Evolutionary conservation across 2,113 vertebrate species (phyloP).

Genomic region (Cyanistes caeruleus): DNA sequence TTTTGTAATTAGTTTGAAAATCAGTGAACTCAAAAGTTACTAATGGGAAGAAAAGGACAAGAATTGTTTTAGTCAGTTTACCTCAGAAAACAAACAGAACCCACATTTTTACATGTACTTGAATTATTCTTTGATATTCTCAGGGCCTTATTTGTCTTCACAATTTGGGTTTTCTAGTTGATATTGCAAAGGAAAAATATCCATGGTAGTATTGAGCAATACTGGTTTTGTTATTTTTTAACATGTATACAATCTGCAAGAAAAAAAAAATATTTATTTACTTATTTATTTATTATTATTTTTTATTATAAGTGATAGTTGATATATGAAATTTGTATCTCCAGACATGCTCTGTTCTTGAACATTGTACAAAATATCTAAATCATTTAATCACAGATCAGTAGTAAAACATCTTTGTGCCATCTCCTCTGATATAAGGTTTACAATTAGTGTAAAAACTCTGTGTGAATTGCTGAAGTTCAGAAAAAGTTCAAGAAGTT

Average conservation of each 20-base stretch:
- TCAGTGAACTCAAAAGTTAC: neutral
- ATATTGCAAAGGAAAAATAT: neutral
- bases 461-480: neutral
- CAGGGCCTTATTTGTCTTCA: neutral
- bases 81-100: neutral
- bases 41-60: neutral
- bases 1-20: neutral
- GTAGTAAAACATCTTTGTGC: neutral
- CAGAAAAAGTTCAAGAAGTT: neutral
- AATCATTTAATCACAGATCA: neutral
- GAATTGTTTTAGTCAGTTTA: neutral
- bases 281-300: neutral
- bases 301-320: neutral
- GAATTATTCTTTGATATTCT: neutral
- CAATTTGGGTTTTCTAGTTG: neutral
- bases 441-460: neutral
- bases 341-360: neutral
- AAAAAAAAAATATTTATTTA: neutral
- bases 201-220: neutral
- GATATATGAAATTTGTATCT: neutral
- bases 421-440: neutral
- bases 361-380: neutral
- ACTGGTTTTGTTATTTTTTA: neutral
- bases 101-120: neutral
- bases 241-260: neutral